A percentile compares a stretch with the other conserved stretches of the same genome.
Evolutionary conservation across 2,888 invertebrate species (phyloP).

Genomic region (Zelleria hepariella): DNA sequence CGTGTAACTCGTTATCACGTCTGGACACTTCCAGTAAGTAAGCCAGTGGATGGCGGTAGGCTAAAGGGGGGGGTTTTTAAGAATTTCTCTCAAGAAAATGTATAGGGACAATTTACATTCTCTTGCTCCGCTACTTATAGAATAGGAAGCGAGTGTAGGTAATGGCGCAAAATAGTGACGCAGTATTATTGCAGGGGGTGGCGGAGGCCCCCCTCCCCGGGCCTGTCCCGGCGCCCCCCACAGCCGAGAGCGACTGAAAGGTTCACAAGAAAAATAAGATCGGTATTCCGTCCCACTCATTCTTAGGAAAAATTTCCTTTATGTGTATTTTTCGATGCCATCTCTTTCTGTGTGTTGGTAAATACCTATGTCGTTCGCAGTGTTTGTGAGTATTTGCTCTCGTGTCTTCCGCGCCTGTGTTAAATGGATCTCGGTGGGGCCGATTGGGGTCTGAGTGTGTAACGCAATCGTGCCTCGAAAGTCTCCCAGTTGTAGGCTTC

Average conservation of each 20-base stretch:
- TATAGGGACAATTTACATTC: conserved; percentile 30
- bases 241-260: conserved; percentile 70
- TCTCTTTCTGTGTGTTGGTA: conserved; percentile 4
- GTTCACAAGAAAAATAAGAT: conserved; percentile 72
- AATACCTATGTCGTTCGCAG: background rate
- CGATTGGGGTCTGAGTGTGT: background rate
- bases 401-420: conserved; percentile 1
- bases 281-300: conserved; percentile 70
- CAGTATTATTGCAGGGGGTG: conserved; percentile 72
- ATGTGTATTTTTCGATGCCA: conserved; percentile 48
- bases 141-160: conserved; percentile 73
- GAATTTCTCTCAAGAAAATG: background rate
- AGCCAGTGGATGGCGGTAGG: too few species aligned
- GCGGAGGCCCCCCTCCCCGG: conserved; percentile 38
- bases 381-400: background rate
- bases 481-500: too few species aligned
- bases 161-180: conserved; percentile 75
- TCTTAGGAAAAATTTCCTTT: conserved; percentile 58
- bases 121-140: conserved; percentile 63
- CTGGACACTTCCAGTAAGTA: too few species aligned
- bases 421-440: background rate
- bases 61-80: background rate
- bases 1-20: too few species aligned
- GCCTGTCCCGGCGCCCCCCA: conserved; percentile 33
- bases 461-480: too few species aligned